phyloP scores from a whole-genome alignment of 2,888 invertebrate species.

The Lasioglossum morio region DNA sequence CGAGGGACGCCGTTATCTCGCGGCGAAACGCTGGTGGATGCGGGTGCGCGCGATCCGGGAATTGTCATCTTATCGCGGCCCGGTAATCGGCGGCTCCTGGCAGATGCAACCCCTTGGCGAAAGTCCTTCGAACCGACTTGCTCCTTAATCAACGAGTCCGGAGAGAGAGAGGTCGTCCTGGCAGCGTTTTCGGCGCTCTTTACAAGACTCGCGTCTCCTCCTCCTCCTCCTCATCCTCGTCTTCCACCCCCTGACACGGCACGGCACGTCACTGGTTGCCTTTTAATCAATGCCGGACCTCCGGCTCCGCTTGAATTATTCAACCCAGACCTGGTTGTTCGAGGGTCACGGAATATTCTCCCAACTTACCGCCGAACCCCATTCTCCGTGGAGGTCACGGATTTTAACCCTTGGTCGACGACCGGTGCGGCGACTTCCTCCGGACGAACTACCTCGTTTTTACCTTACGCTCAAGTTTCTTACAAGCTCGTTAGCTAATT shows the following conservation, averaged over 20 bases:
- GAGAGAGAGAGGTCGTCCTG: conserved; percentile 18
- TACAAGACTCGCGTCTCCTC: conserved; percentile 46
- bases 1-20: conserved; percentile 22
- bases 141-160: conserved; percentile 46
- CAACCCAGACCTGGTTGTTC: conserved; percentile 57
- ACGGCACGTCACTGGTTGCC: conserved; percentile 44
- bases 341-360: conserved; percentile 60
- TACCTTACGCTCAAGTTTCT: neutral
- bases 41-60: conserved; percentile 31
- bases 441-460: neutral
- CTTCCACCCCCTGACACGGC: conserved; percentile 8
- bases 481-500: neutral
- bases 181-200: conserved; percentile 39
- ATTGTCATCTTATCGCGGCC: conserved; percentile 47
- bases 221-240: neutral
- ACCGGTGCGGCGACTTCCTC: neutral
- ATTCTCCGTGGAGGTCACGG: conserved; percentile 36
- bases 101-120: conserved; percentile 32
- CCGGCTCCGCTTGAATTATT: conserved; percentile 68
- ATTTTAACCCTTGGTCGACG: conserved; percentile 5
- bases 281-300: conserved; percentile 72
- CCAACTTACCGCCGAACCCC: conserved; percentile 40
- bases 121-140: conserved; percentile 17
- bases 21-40: conserved; percentile 29
- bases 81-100: conserved; percentile 41